These are phyloP conservation scores for Coregonus clupeaformis DNA, from an alignment of 2,113 vertebrate species.

Conservation along the genomic window DNA sequence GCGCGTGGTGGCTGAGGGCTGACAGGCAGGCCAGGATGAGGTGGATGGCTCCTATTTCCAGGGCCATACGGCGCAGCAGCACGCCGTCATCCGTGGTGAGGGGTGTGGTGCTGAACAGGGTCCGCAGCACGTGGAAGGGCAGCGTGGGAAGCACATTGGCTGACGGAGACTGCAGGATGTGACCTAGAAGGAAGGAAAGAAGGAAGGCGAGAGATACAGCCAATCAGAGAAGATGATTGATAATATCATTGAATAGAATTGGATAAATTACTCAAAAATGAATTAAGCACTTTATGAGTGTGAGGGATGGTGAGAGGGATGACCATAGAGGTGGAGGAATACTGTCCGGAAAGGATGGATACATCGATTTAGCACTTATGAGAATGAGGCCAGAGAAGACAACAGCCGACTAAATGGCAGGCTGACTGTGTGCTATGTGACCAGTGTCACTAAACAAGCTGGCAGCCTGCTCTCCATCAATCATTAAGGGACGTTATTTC, in stretches of 20 bases:
- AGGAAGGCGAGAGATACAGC: neutral
- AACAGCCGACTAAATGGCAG: constrained; percentile 3
- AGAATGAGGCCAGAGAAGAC: constrained; percentile 3
- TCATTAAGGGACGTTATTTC: neutral
- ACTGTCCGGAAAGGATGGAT: neutral
- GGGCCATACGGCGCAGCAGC: constrained; percentile 91
- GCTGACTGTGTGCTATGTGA: constrained; percentile 5
- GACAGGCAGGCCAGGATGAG: constrained; percentile 97
- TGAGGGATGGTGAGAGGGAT: neutral
- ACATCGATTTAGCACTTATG: neutral
- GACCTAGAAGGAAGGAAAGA: constrained; percentile 72
- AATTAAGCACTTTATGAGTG: neutral
- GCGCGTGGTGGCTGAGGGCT: constrained; percentile 94
- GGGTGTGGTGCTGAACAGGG: constrained; percentile 89
- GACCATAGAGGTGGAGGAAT: neutral
- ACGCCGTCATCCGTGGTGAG: constrained; percentile 95
- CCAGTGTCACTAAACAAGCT: constrained; percentile 11
- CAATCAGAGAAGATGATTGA: neutral
- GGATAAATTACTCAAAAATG: neutral
- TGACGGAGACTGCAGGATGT: constrained; percentile 96
- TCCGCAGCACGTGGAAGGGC: constrained; percentile 93
- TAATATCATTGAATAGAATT: neutral
- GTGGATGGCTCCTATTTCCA: constrained; percentile 95
- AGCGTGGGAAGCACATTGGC: constrained; percentile 95
- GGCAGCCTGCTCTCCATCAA: constrained; percentile 10